Evolutionary conservation across 2,113 vertebrate genomes (phyloP), one percentile per base, ranked within the genome.

Genomic region (Alligator mississippiensis): DNA sequence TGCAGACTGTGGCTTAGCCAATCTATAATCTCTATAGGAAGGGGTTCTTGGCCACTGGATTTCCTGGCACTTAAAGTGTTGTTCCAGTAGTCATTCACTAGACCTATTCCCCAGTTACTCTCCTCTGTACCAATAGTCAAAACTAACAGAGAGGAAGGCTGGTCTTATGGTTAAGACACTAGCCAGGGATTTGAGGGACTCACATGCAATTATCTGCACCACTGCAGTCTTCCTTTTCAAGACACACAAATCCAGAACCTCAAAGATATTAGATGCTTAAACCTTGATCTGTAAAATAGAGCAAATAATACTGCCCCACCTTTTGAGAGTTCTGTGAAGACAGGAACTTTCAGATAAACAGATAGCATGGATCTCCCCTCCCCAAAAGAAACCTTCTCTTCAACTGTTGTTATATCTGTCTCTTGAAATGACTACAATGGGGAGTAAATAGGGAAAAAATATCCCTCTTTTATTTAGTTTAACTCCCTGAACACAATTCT

Each of bases 1-100:
- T 6, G 60, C 9, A 77, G 10, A 58, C 2, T 10, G 63, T 60
- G 0, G 0, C 5, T 28, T 47, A 77, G 25, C 8, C 7, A 16
- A 7, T 68, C 30, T 16, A 68, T 28, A 68, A 18, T n/a, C 64
- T 17, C 8, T 11, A 11, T 11, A 30, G 9, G 66, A 68, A 9
- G 17, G 64, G 16, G 14, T 28, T 74, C 4, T 5, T 75, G 76
- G 21, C 8, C 59, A 5, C 59, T 59, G 38, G 18, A 54, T 68
- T 85, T 83, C 27, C n/a, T 30, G 66, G 66, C 15, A 34, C 66
- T 68, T 68, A 38, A 10, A 21, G 30, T 38, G 30, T 3, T 34
- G 68, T 38, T 72, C 30, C 30, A 38, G 12, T 38, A 38, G 18
- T 72, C 30, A 72, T 19, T 72, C 68, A n/a, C 19, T 38, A 21